phyloP scores from a whole-genome alignment of 2,888 invertebrate genomes.

The Lasioglossum calceatum region DNA sequence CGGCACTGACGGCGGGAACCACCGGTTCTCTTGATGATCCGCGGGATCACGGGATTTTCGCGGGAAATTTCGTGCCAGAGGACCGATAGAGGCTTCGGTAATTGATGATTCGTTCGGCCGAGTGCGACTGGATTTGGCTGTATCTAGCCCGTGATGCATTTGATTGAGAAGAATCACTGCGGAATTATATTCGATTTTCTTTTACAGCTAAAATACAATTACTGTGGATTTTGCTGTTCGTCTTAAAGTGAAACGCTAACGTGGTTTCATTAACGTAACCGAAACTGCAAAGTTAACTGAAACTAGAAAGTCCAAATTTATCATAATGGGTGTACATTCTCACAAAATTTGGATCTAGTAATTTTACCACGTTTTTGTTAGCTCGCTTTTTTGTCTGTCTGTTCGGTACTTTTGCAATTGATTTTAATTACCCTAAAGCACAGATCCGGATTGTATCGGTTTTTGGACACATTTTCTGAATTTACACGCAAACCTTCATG shows the following conservation, averaged over 20 bases:
- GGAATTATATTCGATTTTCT: background rate
- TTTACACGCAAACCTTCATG: background rate
- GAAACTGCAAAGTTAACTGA: background rate
- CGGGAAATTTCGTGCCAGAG: background rate
- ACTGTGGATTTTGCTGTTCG: background rate
- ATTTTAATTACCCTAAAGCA: background rate
- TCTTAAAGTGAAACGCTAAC: background rate
- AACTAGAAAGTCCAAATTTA: too few species aligned
- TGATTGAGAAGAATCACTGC: background rate
- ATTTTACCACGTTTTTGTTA: background rate
- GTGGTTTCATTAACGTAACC: background rate
- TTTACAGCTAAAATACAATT: background rate
- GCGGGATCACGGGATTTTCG: slow-evolving; percentile 9
- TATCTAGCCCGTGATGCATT: background rate
- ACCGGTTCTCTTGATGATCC: background rate
- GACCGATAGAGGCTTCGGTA: background rate
- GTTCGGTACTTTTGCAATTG: too few species aligned
- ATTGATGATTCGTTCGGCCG: slow-evolving; percentile 1
- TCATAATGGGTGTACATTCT: background rate
- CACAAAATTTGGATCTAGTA: background rate
- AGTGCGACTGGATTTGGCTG: background rate
- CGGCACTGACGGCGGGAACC: background rate
- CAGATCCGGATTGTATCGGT: background rate
- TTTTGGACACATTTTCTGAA: background rate
- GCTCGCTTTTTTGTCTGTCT: too few species aligned